Conservation (phyloP, 2,797 vertebrate genomes). For the Alauda arvensis region DNA sequence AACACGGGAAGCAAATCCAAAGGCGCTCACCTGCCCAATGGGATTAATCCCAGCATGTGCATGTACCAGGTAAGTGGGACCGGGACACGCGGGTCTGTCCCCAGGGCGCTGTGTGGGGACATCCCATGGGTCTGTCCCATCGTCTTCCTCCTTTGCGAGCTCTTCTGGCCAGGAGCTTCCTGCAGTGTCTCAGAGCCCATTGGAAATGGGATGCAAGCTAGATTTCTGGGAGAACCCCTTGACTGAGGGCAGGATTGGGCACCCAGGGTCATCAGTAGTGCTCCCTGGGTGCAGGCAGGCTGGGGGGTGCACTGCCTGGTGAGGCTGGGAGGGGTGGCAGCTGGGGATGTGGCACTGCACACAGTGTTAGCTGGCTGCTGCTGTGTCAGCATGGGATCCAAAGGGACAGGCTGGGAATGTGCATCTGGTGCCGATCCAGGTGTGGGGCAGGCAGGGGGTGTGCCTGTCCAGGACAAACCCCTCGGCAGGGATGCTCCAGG, state of each 20-base stretch:
- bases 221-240: not conserved
- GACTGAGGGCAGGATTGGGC: not conserved
- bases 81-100: rapidly evolving
- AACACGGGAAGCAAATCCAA: constrained; percentile 65
- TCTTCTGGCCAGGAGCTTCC: not conserved
- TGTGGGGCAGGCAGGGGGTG: not conserved
- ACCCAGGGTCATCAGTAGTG: too few species aligned
- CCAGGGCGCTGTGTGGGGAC: not conserved
- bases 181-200: rapidly evolving
- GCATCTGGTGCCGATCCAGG: not conserved
- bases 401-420: not conserved
- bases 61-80: constrained; percentile 83
- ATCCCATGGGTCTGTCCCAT: not conserved
- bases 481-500: not conserved
- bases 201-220: not conserved
- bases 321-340: not conserved
- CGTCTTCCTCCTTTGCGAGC: not conserved
- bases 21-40: constrained; percentile 80
- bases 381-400: rapidly evolving
- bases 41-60: constrained; percentile 83
- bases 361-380: not conserved
- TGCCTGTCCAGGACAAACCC: not conserved
- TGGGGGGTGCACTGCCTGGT: not conserved
- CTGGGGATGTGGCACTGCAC: rapidly evolving
- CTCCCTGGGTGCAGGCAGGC: not conserved